Percentiles rank a stretch among this genome's conserved stretches.
Conservation (phyloP, 2,888 invertebrate genomes). For the Ennomos quercinarius region DNA sequence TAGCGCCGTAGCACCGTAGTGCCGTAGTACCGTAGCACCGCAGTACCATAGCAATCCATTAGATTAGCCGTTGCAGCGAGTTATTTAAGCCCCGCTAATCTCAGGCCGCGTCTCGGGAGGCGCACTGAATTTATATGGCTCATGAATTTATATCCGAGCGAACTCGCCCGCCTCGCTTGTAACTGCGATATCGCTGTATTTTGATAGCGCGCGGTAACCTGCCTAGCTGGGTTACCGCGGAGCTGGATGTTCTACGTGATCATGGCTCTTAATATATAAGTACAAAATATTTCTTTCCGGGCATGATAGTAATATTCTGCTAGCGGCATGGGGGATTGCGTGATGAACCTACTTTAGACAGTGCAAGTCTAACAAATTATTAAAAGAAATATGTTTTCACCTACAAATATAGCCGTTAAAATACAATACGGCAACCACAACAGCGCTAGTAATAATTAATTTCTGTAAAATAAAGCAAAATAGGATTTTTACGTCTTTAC, state of each 20-base stretch:
- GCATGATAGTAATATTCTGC: too few relatives aligned
- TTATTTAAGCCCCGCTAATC: conserved; percentile 7
- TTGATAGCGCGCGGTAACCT: neutral
- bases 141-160: conserved; percentile 7
- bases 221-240: neutral
- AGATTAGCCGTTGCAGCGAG: conserved; percentile 11
- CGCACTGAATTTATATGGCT: conserved; percentile 17
- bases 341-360: too few relatives aligned
- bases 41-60: conserved; percentile 1
- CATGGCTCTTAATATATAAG: too few relatives aligned
- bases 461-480: too few relatives aligned
- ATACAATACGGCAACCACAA: too few relatives aligned
- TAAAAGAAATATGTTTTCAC: too few relatives aligned
- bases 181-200: conserved; percentile 1
- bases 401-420: too few relatives aligned
- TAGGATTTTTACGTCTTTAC: too few relatives aligned
- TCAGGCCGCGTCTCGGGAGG: conserved; percentile 10
- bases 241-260: neutral
- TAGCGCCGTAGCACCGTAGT: neutral
- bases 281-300: too few relatives aligned
- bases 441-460: too few relatives aligned
- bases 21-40: neutral
- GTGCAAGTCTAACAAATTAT: neutral
- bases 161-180: neutral
- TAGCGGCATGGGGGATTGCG: too few relatives aligned